Percentiles rank a stretch among this genome's conserved stretches.
Evolutionary conservation across 1,140 invertebrate genomes (phyloP).

Genomic region (Nasonia longicornis): DNA sequence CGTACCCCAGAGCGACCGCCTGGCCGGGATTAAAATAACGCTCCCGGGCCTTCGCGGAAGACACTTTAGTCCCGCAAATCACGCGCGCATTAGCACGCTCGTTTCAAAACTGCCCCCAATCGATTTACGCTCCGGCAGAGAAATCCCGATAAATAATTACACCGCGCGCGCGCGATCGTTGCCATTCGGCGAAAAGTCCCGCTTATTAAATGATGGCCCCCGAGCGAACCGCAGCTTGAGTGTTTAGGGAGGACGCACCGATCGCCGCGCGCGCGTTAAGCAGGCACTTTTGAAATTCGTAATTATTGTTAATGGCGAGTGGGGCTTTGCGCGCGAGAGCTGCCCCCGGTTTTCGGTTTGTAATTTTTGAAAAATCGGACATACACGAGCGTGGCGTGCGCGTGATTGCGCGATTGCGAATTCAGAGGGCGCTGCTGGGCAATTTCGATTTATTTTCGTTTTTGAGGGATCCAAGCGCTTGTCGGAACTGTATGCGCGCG

Average conservation of each 20-base stretch:
- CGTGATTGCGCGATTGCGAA: not conserved
- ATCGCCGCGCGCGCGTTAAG: not conserved
- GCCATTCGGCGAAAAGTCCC: not conserved
- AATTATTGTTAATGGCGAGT: conserved; percentile 21
- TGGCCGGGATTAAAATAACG: conserved; percentile 13
- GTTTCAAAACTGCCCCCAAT: conserved; percentile 10
- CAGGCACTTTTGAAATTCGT: conserved; percentile 17
- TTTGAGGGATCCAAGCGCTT: no score
- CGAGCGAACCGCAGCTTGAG: not conserved
- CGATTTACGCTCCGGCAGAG: not conserved
- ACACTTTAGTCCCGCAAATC: conserved; percentile 13
- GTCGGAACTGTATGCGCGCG: no score
- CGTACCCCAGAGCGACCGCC: not conserved
- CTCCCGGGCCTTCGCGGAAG: not conserved
- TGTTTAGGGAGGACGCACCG: not conserved
- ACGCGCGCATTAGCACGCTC: conserved; percentile 14
- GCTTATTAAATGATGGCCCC: conserved; percentile 25
- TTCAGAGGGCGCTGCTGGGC: not conserved
- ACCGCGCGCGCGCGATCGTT: not conserved
- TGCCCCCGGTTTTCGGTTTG: not conserved
- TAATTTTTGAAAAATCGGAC: not conserved
- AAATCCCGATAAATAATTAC: conserved; percentile 35
- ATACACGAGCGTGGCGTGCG: not conserved
- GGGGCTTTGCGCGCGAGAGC: not conserved
- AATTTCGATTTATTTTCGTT: not conserved